Conservation (phyloP, 2,113 vertebrate genomes). For the Actenoides hombroni region DNA sequence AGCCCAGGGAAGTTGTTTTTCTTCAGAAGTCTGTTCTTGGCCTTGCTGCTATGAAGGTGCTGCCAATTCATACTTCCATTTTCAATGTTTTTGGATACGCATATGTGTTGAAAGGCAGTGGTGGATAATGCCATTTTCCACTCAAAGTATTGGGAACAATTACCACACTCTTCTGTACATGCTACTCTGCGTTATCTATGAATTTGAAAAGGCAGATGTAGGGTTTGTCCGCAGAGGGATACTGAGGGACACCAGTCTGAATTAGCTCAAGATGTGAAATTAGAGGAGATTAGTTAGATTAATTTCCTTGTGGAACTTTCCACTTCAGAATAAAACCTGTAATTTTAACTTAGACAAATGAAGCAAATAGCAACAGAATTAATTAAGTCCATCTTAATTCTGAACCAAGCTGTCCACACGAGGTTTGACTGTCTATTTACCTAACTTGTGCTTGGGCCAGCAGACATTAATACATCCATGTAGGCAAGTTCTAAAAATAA, state of each 20-base stretch:
- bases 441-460: background rate
- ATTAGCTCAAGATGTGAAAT: background rate
- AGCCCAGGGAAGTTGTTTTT: background rate
- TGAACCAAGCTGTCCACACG: background rate
- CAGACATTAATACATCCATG: background rate
- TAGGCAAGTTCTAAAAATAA: background rate
- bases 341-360: background rate
- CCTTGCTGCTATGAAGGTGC: background rate
- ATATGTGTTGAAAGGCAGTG: background rate
- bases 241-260: background rate
- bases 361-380: background rate
- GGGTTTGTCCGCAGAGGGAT: background rate
- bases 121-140: background rate
- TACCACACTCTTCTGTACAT: background rate
- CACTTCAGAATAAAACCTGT: background rate
- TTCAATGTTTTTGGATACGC: background rate
- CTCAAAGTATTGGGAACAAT: background rate
- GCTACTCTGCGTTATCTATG: background rate
- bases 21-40: background rate
- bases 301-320: background rate
- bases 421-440: background rate
- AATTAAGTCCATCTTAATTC: background rate
- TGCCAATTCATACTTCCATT: background rate
- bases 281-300: background rate
- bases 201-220: background rate